These are phyloP conservation scores for Sula dactylatra DNA, from an alignment of 2,113 vertebrate species.

Conservation along the genomic window DNA sequence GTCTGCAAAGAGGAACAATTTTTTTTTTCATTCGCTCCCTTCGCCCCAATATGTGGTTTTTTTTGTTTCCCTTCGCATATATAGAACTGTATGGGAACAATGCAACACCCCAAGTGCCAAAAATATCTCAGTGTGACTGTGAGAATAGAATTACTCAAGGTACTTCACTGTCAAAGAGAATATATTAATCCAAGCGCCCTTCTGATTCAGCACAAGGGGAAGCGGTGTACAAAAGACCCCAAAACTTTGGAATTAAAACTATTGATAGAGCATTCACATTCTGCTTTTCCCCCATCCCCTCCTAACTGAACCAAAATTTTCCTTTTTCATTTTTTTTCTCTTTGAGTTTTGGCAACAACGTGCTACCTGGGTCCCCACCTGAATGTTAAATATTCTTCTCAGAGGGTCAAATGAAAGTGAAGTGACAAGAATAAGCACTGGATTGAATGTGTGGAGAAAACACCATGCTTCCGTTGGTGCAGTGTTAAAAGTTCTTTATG, in stretches of 20 bases:
- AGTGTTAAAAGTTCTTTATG: neutral
- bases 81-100: neutral
- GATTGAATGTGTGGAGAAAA: neutral
- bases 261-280: neutral
- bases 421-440: neutral
- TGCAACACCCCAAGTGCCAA: neutral
- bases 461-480: neutral
- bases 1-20: neutral
- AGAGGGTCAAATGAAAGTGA: neutral
- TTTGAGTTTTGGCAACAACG: neutral
- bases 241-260: neutral
- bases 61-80: neutral
- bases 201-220: neutral
- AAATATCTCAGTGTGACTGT: neutral
- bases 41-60: neutral
- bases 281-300: neutral
- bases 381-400: neutral
- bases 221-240: neutral
- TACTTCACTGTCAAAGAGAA: neutral
- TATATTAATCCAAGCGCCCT: neutral
- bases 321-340: neutral
- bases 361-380: neutral
- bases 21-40: neutral
- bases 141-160: neutral
- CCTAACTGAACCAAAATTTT: neutral